phyloP scores from a whole-genome alignment of 2,888 invertebrate species.

The Selenia dentaria region DNA sequence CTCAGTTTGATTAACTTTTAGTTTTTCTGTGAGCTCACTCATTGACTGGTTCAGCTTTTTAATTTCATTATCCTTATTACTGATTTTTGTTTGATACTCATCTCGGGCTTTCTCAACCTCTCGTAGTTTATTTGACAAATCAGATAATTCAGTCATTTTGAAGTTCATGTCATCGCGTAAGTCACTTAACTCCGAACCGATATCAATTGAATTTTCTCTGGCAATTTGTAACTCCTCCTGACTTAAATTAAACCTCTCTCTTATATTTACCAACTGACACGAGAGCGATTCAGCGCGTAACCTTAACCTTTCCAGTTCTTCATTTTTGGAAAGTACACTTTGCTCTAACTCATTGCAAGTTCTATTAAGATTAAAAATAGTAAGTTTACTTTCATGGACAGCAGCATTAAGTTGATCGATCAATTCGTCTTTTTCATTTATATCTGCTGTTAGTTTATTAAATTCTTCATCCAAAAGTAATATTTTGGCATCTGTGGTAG shows the following conservation, averaged over 20 bases:
- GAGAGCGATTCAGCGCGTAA: conserved; percentile 43
- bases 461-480: conserved; percentile 69
- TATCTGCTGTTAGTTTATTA: conserved; percentile 56
- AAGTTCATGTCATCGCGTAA: conserved; percentile 54
- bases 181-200: conserved; percentile 48
- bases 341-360: conserved; percentile 52
- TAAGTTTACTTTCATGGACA: conserved; percentile 47
- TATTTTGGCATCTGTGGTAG: conserved; percentile 58
- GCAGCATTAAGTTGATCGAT: conserved; percentile 60
- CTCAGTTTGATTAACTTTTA: conserved; percentile 50
- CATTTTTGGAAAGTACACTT: conserved; percentile 49
- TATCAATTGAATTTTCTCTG: conserved; percentile 57
- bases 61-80: conserved; percentile 65
- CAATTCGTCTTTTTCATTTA: conserved; percentile 69
- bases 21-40: conserved; percentile 53
- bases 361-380: conserved; percentile 44
- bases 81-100: conserved; percentile 46
- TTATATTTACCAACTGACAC: conserved; percentile 19
- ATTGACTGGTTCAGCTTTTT: conserved; percentile 66
- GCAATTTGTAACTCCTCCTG: conserved; percentile 54
- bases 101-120: conserved; percentile 44
- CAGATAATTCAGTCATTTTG: conserved; percentile 55
- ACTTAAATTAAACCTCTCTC: conserved; percentile 43
- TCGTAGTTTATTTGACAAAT: conserved; percentile 42
- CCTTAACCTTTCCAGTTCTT: conserved; percentile 59